Evolutionary conservation across 1,140 invertebrate genomes (phyloP).

Genomic region (Wasmannia auropunctata): DNA sequence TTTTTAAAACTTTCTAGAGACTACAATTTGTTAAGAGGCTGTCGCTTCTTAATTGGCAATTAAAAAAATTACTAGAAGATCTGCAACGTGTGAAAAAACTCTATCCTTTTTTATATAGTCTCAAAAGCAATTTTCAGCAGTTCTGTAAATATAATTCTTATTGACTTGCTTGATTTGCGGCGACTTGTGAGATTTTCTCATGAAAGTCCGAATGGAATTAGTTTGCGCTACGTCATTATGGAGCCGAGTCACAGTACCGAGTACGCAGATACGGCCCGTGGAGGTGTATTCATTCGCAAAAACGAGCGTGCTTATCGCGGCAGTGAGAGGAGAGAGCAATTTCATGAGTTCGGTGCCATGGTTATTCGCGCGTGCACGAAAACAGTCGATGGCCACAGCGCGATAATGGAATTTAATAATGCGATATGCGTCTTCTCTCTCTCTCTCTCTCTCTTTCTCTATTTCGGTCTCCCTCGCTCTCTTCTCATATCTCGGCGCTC

Average conservation of each 20-base stretch:
- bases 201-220: neutral
- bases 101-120: neutral
- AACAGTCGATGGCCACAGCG: conserved; percentile 61
- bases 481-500: neutral
- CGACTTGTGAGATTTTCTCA: neutral
- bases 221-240: neutral
- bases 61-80: neutral
- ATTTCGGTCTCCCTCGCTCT: too few relatives aligned
- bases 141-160: neutral
- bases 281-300: conserved; percentile 54
- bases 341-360: conserved; percentile 26
- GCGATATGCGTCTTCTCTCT: conserved; percentile 25
- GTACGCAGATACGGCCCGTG: neutral
- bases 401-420: conserved; percentile 73
- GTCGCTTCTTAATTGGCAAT: neutral
- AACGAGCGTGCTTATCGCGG: conserved; percentile 55
- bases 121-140: neutral
- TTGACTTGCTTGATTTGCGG: neutral
- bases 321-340: conserved; percentile 42
- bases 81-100: neutral
- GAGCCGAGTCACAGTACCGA: neutral
- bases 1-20: neutral
- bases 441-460: neutral
- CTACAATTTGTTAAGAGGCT: too few relatives aligned
- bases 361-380: conserved; percentile 65